Evolutionary conservation across 2,113 vertebrate species (phyloP).

Genomic region (Arothron firmamentum): DNA sequence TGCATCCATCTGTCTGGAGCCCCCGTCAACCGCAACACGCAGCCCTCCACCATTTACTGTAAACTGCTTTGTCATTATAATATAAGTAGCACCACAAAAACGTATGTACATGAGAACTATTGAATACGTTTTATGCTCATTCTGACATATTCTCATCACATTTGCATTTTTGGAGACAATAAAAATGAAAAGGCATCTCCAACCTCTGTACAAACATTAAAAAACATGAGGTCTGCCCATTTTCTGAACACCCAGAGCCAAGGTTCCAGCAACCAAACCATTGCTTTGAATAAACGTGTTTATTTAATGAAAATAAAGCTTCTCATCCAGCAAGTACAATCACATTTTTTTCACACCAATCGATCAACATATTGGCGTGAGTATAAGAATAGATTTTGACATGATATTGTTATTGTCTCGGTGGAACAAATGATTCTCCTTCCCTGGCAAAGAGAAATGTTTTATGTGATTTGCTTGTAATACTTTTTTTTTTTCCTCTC

Average conservation of each 20-base stretch:
- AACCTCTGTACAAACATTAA: conserved; percentile 44
- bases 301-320: conserved; percentile 66
- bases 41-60: conserved; percentile 19
- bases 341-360: conserved; percentile 27
- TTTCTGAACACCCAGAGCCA: conserved; percentile 58
- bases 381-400: conserved; percentile 26
- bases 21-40: conserved; percentile 15
- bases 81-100: conserved; percentile 69
- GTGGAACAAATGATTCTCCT: no score
- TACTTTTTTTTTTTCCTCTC: conserved; percentile 25
- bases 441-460: conserved; percentile 21
- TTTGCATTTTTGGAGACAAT: conserved; percentile 55
- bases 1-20: conserved; percentile 10
- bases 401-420: conserved; percentile 9
- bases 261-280: conserved; percentile 20
- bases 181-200: conserved; percentile 58
- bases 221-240: conserved; percentile 52
- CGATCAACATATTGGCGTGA: conserved; percentile 30
- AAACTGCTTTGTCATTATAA: conserved; percentile 41
- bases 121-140: conserved; percentile 63
- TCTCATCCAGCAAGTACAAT: conserved; percentile 55
- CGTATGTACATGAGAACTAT: conserved; percentile 70
- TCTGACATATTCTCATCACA: conserved; percentile 66
- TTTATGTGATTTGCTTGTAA: conserved; percentile 23
- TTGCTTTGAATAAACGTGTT: conserved; percentile 43